Conservation (phyloP, 2,888 invertebrate genomes). For the Melieria picta region DNA sequence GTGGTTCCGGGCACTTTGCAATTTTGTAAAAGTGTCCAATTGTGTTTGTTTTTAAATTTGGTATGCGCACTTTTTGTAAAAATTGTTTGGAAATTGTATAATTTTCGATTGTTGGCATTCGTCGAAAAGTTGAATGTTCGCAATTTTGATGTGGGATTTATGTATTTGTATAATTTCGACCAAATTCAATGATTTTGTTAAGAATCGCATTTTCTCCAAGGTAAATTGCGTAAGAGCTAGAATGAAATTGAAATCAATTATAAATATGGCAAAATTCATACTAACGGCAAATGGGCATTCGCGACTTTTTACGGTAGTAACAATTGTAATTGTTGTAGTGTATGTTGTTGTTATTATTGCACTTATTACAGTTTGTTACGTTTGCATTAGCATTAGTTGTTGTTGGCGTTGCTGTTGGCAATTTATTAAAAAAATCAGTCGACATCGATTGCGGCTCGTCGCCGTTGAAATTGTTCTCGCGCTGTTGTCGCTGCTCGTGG, state of each 20-base stretch:
- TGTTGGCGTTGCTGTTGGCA: conserved; percentile 47
- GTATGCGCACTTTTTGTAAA: no score
- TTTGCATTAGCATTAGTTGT: conserved; percentile 46
- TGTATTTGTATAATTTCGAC: no score
- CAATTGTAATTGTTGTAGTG: conserved; percentile 65
- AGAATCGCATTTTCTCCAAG: conserved; percentile 12
- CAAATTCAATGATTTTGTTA: no score
- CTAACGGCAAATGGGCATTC: conserved; percentile 67
- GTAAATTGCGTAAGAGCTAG: conserved; percentile 40
- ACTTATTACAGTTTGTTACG: conserved; percentile 59
- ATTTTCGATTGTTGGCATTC: no score
- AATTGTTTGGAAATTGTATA: no score
- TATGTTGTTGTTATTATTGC: conserved; percentile 62
- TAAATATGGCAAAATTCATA: conserved; percentile 49
- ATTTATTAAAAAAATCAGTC: conserved; percentile 38
- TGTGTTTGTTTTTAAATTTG: no score
- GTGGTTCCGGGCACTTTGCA: no score
- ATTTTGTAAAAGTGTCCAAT: no score
- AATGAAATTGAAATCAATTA: neutral
- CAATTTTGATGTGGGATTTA: no score
- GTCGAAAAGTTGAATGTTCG: no score
- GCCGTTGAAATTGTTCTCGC: conserved; percentile 1
- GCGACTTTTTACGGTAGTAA: conserved; percentile 65
- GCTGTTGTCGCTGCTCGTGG: conserved; percentile 14
- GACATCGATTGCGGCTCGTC: neutral